Evolutionary conservation across 92 coral and sea anemone species (phyloP), one percentile per base, ranked within the genome.

Genomic region (Palythoa grandis): DNA sequence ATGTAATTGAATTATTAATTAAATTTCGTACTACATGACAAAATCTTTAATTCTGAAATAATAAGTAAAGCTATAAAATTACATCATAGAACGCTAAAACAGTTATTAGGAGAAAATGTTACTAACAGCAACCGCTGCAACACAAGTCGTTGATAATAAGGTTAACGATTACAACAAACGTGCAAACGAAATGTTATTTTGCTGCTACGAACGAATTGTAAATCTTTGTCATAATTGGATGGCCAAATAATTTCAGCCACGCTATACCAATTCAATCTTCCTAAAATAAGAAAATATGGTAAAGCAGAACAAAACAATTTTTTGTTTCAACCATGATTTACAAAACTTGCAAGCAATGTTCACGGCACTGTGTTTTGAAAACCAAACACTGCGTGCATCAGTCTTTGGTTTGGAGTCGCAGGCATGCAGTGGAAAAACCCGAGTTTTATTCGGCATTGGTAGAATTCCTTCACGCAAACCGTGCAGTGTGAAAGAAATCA

Each of bases 401-500:
- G 2, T 40, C 76, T 16, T n/a, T 72, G 67, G 48, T 77, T 54
- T 78, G 57, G 70, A 37, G 71, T 78, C 56, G 39, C 57, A 47
- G 83, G 38, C 83, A 60, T 56, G 38, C 83, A 24, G 11, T 17
- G 29, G 13, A 61, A 56, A 56, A 56, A 56, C 19, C 3, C 15
- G 12, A 17, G 7, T 7, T 54, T 29, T 50, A 6, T 7, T 74
- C 17, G 20, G 11, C 39, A 78, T 14, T 43, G 38, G 2, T 58
- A 2, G 17, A 52, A 60, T 61, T 78, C 71, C 54, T 67, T 78
- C 83, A 78, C 83, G 83, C 69, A 78, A 78, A 38, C 52, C 69
- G 37, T 24, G 12, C 25, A 14, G 61, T 43, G 78, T 2, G 78
- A 53, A 43, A 11, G 3, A 56, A 66, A 78, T 61, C 83, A 61